Base-by-base conservation (phyloP, 2,113 vertebrate genomes). In the Tupaia chinensis region DNA sequence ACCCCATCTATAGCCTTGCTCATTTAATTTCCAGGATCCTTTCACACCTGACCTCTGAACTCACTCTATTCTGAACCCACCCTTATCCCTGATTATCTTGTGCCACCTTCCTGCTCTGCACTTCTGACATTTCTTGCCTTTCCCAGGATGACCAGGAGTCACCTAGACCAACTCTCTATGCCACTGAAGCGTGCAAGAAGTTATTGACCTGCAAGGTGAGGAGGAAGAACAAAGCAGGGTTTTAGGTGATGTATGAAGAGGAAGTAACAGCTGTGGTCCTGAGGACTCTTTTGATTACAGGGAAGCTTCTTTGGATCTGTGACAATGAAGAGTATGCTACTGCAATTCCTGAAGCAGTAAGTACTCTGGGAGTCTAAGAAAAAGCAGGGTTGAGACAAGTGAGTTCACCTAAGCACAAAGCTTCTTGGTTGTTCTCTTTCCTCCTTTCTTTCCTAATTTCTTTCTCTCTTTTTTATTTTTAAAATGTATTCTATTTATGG, bases 61-160 rank as follows among this genome's bases (percentile, higher is more conserved):
- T 27, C 20, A 60, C 19, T 44, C 16, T 78, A n/a, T 72, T 54
- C 16, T 32, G 61, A 60, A n/a, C 7, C 72, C 32, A 10, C 79
- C 5, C 56, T 32, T 89, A 72, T 54, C n/a, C 25, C 4, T 81
- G 34, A 70, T 58, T 22, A 69, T 80, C 14, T 44, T 86, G 56
- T 2, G 0, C 10, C 25, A 53, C 25, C 22, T 65, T 34, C 34
- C 44, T 77, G 32, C 25, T 58, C 80, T 65, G 29, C 20, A n/a
- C 25, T n/a, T 56, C 8, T 88, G 15, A 53, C n/a, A 60, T 87
- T 23, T 74, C 81, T 54, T 90, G 44, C 15, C 7, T 84, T 65
- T 8, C 17, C 56, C 70, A 99, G 99, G 99, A 99, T 78, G 99
- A 98, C 5, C 97, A 99, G 32, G 98, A 99, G n/a, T 99, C 99